These are phyloP conservation scores for Cybosia mesomella DNA, from an alignment of 2,888 invertebrate species.

Conservation along the genomic window DNA sequence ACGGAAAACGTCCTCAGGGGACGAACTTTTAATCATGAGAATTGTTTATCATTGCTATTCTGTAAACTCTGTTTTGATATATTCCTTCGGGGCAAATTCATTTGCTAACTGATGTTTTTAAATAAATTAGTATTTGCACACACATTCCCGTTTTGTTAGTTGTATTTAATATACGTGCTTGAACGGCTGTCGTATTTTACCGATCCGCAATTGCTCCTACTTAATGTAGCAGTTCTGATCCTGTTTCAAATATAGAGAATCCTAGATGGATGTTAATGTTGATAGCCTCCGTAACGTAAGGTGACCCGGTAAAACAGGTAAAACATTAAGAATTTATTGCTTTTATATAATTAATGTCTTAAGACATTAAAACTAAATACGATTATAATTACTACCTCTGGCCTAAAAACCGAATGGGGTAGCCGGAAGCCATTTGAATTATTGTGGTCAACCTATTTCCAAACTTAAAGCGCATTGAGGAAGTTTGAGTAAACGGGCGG, in stretches of 20 bases:
- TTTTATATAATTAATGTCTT: neutral
- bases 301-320: neutral
- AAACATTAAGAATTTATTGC: neutral
- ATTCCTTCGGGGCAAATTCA: neutral
- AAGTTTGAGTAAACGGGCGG: conserved; percentile 16
- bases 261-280: no score
- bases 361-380: conserved; percentile 15
- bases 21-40: conserved; percentile 38
- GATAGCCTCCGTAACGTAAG: neutral
- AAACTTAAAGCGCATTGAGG: conserved; percentile 20
- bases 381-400: conserved; percentile 15
- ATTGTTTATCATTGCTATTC: conserved; percentile 44
- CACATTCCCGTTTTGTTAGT: no score
- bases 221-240: neutral
- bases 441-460: conserved; percentile 24
- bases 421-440: conserved; percentile 20
- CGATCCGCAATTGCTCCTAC: neutral
- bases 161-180: no score
- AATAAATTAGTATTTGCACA: neutral
- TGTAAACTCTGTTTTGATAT: conserved; percentile 32
- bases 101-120: neutral
- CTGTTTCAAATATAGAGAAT: neutral
- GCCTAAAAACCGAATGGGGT: conserved; percentile 7
- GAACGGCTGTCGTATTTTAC: neutral
- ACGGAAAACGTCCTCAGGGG: conserved; percentile 26